Percentiles rank a stretch among this genome's conserved stretches.
Evolutionary conservation across 2,888 invertebrate genomes (phyloP).

Genomic region (Acrobasis consociella): DNA sequence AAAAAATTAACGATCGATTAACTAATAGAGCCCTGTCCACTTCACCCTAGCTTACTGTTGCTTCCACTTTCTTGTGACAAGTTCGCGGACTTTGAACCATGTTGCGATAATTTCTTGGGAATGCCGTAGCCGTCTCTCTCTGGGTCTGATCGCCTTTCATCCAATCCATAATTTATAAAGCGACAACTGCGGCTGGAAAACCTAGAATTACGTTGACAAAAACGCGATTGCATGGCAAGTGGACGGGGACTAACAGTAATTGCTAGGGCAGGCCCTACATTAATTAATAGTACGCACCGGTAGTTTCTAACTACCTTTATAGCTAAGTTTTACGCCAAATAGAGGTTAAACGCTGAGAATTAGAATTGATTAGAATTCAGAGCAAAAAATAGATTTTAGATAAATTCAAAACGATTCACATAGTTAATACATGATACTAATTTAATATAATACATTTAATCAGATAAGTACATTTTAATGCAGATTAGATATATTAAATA

Average conservation of each 20-base stretch:
- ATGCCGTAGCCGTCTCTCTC: conserved; percentile 35
- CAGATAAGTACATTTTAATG: too few relatives aligned
- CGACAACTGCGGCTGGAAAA: conserved; percentile 17
- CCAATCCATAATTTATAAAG: conserved; percentile 51
- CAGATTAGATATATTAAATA: too few relatives aligned
- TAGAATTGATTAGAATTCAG: too few relatives aligned
- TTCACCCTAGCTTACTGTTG: too few relatives aligned
- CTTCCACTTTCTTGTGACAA: neutral
- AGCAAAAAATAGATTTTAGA: too few relatives aligned
- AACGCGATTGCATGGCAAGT: conserved; percentile 17
- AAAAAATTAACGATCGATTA: too few relatives aligned
- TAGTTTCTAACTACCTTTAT: neutral
- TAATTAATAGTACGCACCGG: conserved; percentile 3
- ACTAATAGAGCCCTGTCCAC: too few relatives aligned
- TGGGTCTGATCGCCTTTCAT: conserved; percentile 42
- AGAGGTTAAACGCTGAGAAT: neutral
- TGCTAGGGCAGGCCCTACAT: conserved; percentile 10
- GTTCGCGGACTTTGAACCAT: conserved; percentile 31
- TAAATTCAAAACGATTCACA: too few relatives aligned
- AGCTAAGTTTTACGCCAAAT: neutral
- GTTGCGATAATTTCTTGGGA: conserved; percentile 37
- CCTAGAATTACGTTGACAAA: conserved; percentile 16
- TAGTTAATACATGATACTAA: too few relatives aligned
- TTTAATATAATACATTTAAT: too few relatives aligned
- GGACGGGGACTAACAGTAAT: conserved; percentile 7